phyloP scores from a whole-genome alignment of 2,888 invertebrate species.

The Synergus gifuensis region DNA sequence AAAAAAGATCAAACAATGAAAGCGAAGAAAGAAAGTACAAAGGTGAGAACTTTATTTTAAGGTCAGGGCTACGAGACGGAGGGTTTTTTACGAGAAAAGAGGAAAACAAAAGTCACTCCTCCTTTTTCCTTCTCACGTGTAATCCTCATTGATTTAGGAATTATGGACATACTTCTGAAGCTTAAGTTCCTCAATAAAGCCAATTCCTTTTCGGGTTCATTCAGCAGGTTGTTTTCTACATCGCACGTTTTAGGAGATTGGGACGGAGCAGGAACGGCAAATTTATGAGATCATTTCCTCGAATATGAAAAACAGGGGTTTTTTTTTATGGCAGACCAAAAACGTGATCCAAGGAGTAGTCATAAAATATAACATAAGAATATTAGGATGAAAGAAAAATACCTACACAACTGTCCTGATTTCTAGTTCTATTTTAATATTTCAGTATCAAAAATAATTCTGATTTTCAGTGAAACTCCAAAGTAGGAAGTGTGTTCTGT shows the following conservation, averaged over 20 bases:
- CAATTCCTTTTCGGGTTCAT: neutral
- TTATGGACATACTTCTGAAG: neutral
- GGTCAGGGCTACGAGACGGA: conserved; percentile 3
- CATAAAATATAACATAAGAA: neutral
- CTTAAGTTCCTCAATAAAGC: neutral
- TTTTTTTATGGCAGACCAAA: neutral
- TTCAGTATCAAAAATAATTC: no score
- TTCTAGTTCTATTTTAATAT: neutral
- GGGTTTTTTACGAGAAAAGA: neutral
- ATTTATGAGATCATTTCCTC: neutral
- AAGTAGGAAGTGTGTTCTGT: neutral
- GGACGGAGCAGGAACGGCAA: neutral
- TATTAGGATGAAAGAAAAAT: neutral
- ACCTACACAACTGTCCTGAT: neutral
- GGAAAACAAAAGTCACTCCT: conserved; percentile 12
- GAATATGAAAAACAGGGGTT: neutral
- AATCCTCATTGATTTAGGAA: conserved; percentile 29
- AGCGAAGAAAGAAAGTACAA: neutral
- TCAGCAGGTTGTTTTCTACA: neutral
- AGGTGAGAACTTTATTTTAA: neutral
- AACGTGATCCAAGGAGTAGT: neutral
- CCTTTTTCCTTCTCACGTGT: conserved; percentile 32
- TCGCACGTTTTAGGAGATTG: neutral
- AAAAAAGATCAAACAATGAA: neutral
- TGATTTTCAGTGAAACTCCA: no score